Conservation (phyloP, 2,888 invertebrate genomes). For the Flexamia atlantica region DNA sequence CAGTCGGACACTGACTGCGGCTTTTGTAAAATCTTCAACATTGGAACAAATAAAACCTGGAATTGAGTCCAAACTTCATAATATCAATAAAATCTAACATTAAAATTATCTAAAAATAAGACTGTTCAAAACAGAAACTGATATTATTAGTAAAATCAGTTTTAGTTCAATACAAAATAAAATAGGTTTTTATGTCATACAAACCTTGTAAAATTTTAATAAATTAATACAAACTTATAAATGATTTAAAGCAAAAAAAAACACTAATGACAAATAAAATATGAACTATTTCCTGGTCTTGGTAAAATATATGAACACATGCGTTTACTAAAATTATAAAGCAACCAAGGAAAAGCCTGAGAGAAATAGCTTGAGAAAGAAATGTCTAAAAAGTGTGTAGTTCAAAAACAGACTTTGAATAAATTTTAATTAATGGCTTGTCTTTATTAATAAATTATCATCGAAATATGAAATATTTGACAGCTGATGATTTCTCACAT, state of each 20-base stretch:
- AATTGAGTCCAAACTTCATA: neutral
- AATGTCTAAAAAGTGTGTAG: too few relatives aligned
- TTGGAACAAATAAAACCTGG: neutral
- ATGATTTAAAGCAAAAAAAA: neutral
- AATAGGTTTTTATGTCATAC: conserved; percentile 12
- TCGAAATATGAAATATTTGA: too few relatives aligned
- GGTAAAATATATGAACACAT: conserved; percentile 34
- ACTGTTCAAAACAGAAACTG: conserved; percentile 28
- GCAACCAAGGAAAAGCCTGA: too few relatives aligned
- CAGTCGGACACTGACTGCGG: neutral
- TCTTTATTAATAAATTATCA: too few relatives aligned
- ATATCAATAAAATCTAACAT: neutral
- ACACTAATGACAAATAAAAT: conserved; percentile 2
- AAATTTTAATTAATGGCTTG: too few relatives aligned
- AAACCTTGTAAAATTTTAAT: neutral
- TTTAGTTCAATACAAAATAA: too few relatives aligned
- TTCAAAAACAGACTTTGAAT: too few relatives aligned
- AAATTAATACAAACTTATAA: conserved; percentile 10
- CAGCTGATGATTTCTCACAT: too few relatives aligned
- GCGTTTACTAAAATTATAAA: conserved; percentile 1
- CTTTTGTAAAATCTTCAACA: neutral
- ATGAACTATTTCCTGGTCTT: neutral
- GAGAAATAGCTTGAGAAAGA: too few relatives aligned
- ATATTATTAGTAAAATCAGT: too few relatives aligned
- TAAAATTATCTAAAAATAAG: neutral